Evolutionary conservation across 2,797 vertebrate genomes (phyloP), one percentile per base, ranked within the genome.

Genomic region (Gallinago stenura): DNA sequence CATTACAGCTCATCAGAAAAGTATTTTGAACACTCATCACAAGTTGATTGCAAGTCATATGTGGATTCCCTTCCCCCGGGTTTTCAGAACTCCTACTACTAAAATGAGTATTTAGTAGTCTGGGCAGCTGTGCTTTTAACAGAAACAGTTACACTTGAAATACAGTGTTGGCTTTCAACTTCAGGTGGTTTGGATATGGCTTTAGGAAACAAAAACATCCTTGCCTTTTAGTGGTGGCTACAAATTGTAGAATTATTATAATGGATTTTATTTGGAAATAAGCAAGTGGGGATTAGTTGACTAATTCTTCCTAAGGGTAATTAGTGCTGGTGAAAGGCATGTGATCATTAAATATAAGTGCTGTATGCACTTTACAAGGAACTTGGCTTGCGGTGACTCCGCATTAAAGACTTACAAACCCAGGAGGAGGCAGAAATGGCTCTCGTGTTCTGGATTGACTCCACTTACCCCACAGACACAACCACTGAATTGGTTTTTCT

Each of bases 401-500:
- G 35, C 46, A 22, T 12, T 16, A 9, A 60, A 79, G 58, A 45
- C 20, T 53, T 33, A 18, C 14, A 69, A 18, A 66, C 2, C 16
- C 11, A 28, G 41, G 17, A 75, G 62, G 75, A 57, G 66, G 65
- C 31, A 45, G 17, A 20, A 31, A 31, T 8, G 46, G 5, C 50
- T n/a, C 1, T 58, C 20, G 4, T 26, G 33, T 56, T 11, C 24
- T 62, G 64, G 33, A 15, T n/a, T 61, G 45, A 61, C 6, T 30
- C n/a, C 77, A 96, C 97, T 97, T 97, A 99, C 99, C 98, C 98
- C 20, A 99, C 98, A 80, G 98, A 98, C 61, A 99, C 97, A 70
- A 99, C 98, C 33, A 98, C 98, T 0, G 99, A 98, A 39, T 98
- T 96, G 28, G 96, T 98, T 69, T 98, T 96, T 95, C 95, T 97